These are phyloP conservation scores for Salpingus planirostris DNA, from an alignment of 2,888 invertebrate species.

Conservation along the genomic window DNA sequence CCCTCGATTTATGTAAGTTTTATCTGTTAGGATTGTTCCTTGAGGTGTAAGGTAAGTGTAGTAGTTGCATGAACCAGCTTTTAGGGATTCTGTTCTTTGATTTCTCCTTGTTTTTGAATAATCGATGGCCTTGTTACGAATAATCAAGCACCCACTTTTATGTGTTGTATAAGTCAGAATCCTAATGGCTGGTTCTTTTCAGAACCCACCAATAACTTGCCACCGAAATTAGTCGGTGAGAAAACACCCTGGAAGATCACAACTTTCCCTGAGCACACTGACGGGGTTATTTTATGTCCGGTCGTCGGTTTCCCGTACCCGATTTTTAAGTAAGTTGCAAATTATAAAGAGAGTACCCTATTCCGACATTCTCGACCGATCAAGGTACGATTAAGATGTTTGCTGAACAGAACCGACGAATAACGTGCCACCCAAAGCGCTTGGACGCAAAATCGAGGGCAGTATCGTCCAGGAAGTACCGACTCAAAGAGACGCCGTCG, in stretches of 20 bases:
- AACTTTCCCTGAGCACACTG: conserved; percentile 44
- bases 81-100: conserved; percentile 29
- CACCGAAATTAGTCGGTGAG: conserved; percentile 42
- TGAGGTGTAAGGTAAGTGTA: no score
- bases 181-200: conserved; percentile 36
- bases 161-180: conserved; percentile 15
- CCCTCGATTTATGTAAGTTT: conserved; percentile 21
- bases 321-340: conserved; percentile 58
- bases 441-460: conserved; percentile 43
- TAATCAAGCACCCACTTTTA: conserved; percentile 3
- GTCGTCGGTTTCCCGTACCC: conserved; percentile 63
- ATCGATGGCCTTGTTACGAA: no score
- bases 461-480: conserved; percentile 41
- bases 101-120: conserved; percentile 10
- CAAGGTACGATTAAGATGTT: no score
- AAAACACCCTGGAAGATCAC: conserved; percentile 52
- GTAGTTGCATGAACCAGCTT: conserved; percentile 23
- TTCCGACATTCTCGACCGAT: no score
- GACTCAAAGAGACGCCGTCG: conserved; percentile 39
- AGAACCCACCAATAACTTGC: conserved; percentile 44
- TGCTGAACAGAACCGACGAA: conserved; percentile 64
- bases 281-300: conserved; percentile 58
- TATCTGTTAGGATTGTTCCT: not conserved
- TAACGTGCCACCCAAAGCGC: conserved; percentile 51
- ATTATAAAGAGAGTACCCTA: no score